Conservation (phyloP, 30 jellyfish, hydroid and myxozoan genomes). For the Hydractinia symbiolongicarpus region DNA sequence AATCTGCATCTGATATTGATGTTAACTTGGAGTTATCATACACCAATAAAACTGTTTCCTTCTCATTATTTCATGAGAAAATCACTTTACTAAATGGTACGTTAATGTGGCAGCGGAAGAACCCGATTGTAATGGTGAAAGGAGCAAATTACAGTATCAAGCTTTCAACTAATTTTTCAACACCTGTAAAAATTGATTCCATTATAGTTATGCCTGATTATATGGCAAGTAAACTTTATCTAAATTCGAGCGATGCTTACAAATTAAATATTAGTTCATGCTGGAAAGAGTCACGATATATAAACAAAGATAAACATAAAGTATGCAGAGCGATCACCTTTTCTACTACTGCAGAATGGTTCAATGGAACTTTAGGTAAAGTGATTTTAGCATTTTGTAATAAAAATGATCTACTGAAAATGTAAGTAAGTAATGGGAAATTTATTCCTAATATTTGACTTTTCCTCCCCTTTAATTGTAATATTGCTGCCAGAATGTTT, state of each 20-base stretch:
- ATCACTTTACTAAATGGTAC: constrained; percentile 12
- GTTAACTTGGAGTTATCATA: constrained; percentile 15
- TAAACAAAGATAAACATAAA: constrained; percentile 1
- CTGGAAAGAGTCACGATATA: constrained; percentile 44
- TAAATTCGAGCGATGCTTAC: constrained; percentile 21
- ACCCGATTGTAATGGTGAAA: not conserved
- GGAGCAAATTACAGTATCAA: constrained; percentile 40
- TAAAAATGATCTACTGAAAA: too few species aligned
- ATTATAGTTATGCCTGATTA: constrained; percentile 37
- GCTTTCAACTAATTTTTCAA: constrained; percentile 10
- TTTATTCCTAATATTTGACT: too few species aligned
- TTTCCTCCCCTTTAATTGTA: too few species aligned
- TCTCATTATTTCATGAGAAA: not conserved
- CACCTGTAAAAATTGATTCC: constrained; percentile 52
- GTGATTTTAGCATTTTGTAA: not conserved
- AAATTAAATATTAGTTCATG: constrained; percentile 36
- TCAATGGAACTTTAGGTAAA: constrained; percentile 75
- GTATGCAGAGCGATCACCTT: constrained; percentile 43
- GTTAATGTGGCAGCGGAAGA: not conserved
- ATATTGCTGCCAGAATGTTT: not conserved
- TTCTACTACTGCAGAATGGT: constrained; percentile 41
- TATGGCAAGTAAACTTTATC: constrained; percentile 27
- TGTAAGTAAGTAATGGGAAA: too few species aligned
- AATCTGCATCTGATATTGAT: not conserved
- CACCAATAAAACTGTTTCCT: constrained; percentile 31